Conservation (phyloP, 2,113 vertebrate genomes). For the Python bivittatus region DNA sequence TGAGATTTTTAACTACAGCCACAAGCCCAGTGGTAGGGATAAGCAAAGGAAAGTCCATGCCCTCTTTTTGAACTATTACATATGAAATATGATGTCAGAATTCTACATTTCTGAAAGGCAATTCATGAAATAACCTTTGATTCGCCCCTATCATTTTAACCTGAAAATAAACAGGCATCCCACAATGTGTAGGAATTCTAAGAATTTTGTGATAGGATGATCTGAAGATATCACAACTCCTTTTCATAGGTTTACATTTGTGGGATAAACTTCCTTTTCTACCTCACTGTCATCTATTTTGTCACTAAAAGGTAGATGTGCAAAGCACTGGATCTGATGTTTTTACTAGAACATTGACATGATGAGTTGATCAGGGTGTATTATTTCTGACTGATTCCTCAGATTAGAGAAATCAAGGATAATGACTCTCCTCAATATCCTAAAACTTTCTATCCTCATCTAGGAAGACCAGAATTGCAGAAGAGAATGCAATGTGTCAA, state of each 20-base stretch:
- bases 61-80: neutral
- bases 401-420: neutral
- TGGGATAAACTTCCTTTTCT: neutral
- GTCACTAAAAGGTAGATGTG: neutral
- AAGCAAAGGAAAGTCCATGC: neutral
- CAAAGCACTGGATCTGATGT: neutral
- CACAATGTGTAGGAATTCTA: neutral
- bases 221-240: neutral
- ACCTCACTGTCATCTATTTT: neutral
- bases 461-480: neutral
- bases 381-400: neutral
- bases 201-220: neutral
- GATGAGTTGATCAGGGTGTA: neutral
- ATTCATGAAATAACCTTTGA: conserved; percentile 33
- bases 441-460: neutral
- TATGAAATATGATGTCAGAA: conserved; percentile 12
- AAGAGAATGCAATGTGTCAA: neutral
- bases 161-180: neutral
- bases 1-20: neutral
- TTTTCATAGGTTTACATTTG: neutral
- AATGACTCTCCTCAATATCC: neutral
- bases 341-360: neutral
- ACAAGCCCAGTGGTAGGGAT: neutral
- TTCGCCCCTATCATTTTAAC: conserved; percentile 35
- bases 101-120: conserved; percentile 44